These are phyloP conservation scores for Zoanthus sansibaricus DNA, from an alignment of 92 coral and sea anemone species.

Conservation along the genomic window DNA sequence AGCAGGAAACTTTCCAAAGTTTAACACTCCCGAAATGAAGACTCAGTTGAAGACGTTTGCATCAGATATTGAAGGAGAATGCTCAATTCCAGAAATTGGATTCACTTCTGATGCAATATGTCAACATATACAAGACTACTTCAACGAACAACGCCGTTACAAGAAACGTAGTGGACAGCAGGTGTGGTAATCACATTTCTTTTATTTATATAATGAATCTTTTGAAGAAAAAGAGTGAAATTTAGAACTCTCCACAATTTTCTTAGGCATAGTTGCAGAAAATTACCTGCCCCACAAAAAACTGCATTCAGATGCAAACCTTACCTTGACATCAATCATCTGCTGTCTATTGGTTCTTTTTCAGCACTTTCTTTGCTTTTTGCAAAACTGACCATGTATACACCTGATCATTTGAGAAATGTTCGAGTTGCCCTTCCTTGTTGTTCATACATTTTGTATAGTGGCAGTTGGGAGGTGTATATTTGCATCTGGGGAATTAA, in stretches of 20 bases:
- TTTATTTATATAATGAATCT: slow-evolving; percentile 10
- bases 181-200: slow-evolving; percentile 25
- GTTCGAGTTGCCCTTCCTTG: background rate
- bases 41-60: slow-evolving; percentile 43
- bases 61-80: slow-evolving; percentile 53
- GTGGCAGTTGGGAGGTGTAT: slow-evolving; percentile 32
- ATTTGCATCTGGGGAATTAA: slow-evolving; percentile 12
- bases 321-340: slow-evolving; percentile 16
- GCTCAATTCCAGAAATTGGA: slow-evolving; percentile 53
- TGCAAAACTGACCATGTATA: background rate
- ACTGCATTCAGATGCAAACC: slow-evolving; percentile 41
- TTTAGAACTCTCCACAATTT: no score
- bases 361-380: background rate
- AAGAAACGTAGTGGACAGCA: slow-evolving; percentile 36
- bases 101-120: slow-evolving; percentile 45
- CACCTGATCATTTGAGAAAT: no score
- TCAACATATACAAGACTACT: slow-evolving; percentile 56
- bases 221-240: slow-evolving; percentile 34
- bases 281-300: slow-evolving; percentile 35
- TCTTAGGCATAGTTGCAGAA: slow-evolving; percentile 42
- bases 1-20: slow-evolving; percentile 45
- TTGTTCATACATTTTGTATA: slow-evolving; percentile 27
- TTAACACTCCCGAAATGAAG: slow-evolving; percentile 58
- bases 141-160: slow-evolving; percentile 51
- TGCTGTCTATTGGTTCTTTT: slow-evolving; percentile 1